Percentiles rank a stretch among this genome's conserved stretches.
Evolutionary conservation across 2,888 invertebrate species (phyloP).

Genomic region (Globia sparganii): DNA sequence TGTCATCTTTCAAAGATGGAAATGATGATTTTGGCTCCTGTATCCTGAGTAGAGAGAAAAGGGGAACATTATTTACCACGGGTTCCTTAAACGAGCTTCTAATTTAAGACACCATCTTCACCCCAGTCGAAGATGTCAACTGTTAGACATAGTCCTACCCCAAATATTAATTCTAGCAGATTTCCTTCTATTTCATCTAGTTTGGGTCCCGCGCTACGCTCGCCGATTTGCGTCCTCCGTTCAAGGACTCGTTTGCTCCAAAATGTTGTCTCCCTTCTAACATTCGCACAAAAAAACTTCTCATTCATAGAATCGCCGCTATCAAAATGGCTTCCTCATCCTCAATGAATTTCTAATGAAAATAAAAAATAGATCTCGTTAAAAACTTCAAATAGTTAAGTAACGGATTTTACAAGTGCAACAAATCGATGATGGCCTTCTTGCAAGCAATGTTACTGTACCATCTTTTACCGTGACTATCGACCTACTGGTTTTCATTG

Average conservation of each 20-base stretch:
- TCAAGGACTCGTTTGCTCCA: not conserved
- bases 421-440: conserved; percentile 55
- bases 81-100: not conserved
- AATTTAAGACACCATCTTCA: not conserved
- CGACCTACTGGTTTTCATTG: conserved; percentile 15
- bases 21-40: not conserved
- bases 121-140: too few relatives aligned
- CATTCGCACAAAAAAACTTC: not conserved
- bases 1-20: not conserved
- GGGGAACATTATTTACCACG: not conserved
- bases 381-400: conserved; percentile 28
- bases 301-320: not conserved
- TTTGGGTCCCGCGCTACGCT: not conserved
- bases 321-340: not conserved
- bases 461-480: conserved; percentile 25
- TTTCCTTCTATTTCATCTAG: not conserved
- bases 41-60: not conserved
- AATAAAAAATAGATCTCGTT: conserved; percentile 22
- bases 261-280: not conserved
- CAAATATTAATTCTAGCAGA: not conserved
- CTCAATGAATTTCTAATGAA: conserved; percentile 13
- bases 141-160: too few relatives aligned
- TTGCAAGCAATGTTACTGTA: conserved; percentile 31
- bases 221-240: not conserved
- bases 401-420: conserved; percentile 60